phyloP scores from a whole-genome alignment of 2,113 vertebrate genomes.

The Chascanopsetta lugubris region DNA sequence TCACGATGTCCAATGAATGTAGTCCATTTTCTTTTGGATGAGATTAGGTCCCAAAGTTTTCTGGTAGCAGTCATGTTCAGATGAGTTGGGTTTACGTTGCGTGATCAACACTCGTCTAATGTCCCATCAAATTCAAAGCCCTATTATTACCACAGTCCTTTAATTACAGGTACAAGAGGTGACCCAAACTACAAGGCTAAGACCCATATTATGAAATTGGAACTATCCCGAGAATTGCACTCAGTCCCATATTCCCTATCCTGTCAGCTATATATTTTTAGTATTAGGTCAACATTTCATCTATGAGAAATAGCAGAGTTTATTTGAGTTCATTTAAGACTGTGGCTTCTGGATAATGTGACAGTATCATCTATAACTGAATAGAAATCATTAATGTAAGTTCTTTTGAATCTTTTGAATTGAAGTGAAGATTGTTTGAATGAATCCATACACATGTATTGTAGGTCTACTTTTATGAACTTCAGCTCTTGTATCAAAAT shows the following conservation, averaged over 20 bases:
- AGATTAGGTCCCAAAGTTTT: background rate
- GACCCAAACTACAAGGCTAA: background rate
- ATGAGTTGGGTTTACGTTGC: background rate
- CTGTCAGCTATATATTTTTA: background rate
- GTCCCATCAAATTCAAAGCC: no score
- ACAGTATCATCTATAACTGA: background rate
- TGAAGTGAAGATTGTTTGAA: background rate
- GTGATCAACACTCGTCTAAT: no score
- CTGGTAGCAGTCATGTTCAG: background rate
- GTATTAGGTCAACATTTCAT: background rate
- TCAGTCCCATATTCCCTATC: no score
- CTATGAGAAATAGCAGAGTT: background rate
- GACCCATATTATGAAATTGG: background rate
- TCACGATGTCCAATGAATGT: background rate
- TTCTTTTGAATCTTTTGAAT: background rate
- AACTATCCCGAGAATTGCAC: background rate
- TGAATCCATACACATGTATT: background rate
- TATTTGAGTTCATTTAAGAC: background rate
- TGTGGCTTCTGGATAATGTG: background rate
- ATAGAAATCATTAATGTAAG: background rate
- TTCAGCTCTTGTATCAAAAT: background rate
- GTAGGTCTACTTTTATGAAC: conserved; percentile 1
- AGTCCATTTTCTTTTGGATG: background rate
- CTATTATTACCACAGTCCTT: no score
- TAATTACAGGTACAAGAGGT: background rate